Percentiles rank a stretch among this genome's conserved stretches.
phyloP scores from a whole-genome alignment of 2,888 invertebrate species.

The Caenorhabditis drosophilae region DNA sequence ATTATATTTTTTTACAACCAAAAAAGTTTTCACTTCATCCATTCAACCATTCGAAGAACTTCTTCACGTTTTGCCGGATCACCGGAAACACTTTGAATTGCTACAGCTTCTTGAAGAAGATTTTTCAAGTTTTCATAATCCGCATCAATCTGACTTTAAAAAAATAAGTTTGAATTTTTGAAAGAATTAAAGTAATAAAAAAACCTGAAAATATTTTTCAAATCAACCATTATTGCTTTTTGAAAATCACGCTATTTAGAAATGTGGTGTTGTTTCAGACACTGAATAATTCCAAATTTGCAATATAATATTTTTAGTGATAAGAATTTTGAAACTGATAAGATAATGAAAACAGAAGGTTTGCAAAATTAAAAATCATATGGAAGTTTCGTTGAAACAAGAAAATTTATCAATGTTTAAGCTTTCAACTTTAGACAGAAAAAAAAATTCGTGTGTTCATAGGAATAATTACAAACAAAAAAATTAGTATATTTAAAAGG shows the following conservation, averaged over 20 bases:
- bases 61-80: slow-evolving; percentile 84
- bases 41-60: slow-evolving; percentile 84
- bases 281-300: too few species aligned
- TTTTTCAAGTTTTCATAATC: slow-evolving; percentile 35
- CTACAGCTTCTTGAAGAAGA: slow-evolving; percentile 77
- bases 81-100: slow-evolving; percentile 90
- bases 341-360: too few species aligned
- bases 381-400: too few species aligned
- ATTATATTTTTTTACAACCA: slow-evolving; percentile 72
- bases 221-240: slow-evolving; percentile 13
- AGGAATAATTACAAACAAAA: too few species aligned
- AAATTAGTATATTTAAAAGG: too few species aligned
- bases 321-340: slow-evolving; percentile 5
- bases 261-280: too few species aligned
- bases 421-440: too few species aligned
- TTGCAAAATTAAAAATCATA: too few species aligned
- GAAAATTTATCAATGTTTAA: too few species aligned
- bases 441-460: too few species aligned
- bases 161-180: neutral
- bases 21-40: slow-evolving; percentile 75
- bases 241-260: too few species aligned
- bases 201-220: slow-evolving; percentile 24
- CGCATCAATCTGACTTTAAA: slow-evolving; percentile 27
- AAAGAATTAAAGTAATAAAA: neutral
- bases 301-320: slow-evolving; percentile 4